phyloP scores from a whole-genome alignment of 2,888 invertebrate genomes.

The Noctua janthe region DNA sequence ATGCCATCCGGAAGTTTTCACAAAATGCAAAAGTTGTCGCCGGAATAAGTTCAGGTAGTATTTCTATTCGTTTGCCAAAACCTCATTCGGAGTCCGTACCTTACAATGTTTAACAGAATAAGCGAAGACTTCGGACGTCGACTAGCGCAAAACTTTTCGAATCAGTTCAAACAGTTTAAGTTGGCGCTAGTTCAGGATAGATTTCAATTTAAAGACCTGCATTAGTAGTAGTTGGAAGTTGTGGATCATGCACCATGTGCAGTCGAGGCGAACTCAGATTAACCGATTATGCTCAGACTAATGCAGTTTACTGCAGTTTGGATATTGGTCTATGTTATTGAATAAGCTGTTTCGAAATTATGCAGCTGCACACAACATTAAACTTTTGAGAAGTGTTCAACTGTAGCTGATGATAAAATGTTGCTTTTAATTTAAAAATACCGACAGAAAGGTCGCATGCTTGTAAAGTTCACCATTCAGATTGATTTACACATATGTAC shows the following conservation, averaged over 20 bases:
- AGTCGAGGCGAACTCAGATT: slow-evolving; percentile 67
- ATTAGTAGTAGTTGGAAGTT: slow-evolving; percentile 67
- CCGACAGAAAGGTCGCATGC: neutral
- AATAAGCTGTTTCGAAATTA: slow-evolving; percentile 18
- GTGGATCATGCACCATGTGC: slow-evolving; percentile 66
- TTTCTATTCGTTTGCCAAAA: slow-evolving; percentile 44
- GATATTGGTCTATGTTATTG: slow-evolving; percentile 42
- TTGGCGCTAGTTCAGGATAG: slow-evolving; percentile 63
- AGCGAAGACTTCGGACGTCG: slow-evolving; percentile 58
- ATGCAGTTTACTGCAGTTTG: slow-evolving; percentile 64
- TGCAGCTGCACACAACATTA: slow-evolving; percentile 6
- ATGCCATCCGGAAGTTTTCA: slow-evolving; percentile 15
- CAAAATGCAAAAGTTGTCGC: slow-evolving; percentile 34
- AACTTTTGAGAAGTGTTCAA: slow-evolving; percentile 1
- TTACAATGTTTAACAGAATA: slow-evolving; percentile 54
- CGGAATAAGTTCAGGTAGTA: slow-evolving; percentile 39
- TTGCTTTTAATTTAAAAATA: neutral
- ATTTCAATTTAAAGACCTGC: slow-evolving; percentile 74
- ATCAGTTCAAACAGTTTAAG: slow-evolving; percentile 64
- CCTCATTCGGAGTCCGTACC: slow-evolving; percentile 42
- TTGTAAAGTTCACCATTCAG: neutral
- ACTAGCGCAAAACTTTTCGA: slow-evolving; percentile 65
- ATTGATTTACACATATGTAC: neutral
- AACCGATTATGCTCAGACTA: slow-evolving; percentile 67
- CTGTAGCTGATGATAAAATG: neutral